Percentiles rank a stretch among this genome's conserved stretches.
Evolutionary conservation across 2,113 vertebrate species (phyloP).

Genomic region (Callopanchax toddi): DNA sequence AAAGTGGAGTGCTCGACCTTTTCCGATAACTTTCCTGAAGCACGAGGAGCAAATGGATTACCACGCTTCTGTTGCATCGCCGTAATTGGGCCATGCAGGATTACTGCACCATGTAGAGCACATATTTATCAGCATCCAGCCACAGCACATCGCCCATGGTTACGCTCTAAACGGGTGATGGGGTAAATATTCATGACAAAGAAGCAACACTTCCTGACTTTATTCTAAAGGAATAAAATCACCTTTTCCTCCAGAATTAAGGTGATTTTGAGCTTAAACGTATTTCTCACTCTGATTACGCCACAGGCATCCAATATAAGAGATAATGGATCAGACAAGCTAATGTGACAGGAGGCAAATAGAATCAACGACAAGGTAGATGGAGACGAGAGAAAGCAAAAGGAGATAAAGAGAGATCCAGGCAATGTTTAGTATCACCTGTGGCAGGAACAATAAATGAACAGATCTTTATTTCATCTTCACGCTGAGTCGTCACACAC

Average conservation of each 20-base stretch:
- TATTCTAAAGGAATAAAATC: background rate
- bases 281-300: constrained; percentile 28
- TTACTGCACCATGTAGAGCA: constrained; percentile 6
- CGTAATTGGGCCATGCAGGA: constrained; percentile 8
- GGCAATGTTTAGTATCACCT: constrained; percentile 11
- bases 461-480: constrained; percentile 39
- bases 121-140: constrained; percentile 13
- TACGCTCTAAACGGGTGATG: background rate
- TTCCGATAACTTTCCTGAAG: constrained; percentile 24
- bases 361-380: constrained; percentile 26
- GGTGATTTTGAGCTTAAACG: constrained; percentile 22
- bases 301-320: constrained; percentile 12
- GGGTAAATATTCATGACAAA: constrained; percentile 22
- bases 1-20: constrained; percentile 19
- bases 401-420: background rate
- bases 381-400: constrained; percentile 18
- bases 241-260: background rate
- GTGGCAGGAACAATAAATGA: constrained; percentile 37
- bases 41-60: constrained; percentile 20
- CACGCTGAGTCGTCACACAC: constrained; percentile 20
- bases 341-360: constrained; percentile 42
- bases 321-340: constrained; percentile 37
- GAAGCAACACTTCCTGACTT: background rate
- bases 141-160: background rate
- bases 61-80: constrained; percentile 7